Base-by-base conservation (phyloP, 2,797 vertebrate species). In the Danio kyathit region DNA sequence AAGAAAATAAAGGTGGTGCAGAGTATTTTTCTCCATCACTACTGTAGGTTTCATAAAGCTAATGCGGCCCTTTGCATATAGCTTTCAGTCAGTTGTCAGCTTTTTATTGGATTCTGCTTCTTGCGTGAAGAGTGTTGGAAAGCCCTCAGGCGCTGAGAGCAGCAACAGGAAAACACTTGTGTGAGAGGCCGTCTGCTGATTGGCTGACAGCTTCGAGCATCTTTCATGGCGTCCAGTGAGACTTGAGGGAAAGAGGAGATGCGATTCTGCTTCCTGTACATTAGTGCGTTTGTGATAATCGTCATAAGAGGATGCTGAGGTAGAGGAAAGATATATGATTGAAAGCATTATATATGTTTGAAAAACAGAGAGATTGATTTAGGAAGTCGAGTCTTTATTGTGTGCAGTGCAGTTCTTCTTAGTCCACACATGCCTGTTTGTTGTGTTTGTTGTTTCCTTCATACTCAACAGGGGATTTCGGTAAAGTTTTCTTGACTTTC, bases 121-220 rank as follows among this genome's bases (percentile, higher is more conserved):
- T 56, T 54, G 72, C 57, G 54, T 66, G 59, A 67, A 38, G 72
- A 46, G 63, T 54, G 72, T 79, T 79, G 51, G 64, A 76, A 52
- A 76, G 73, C 74, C 74, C 46, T 48, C 41, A 46, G 57, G 65
- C 66, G 14, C 76, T 52, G 57, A 74, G 72, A 74, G 49, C 64
- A 79, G 67, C 79, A 84, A 82, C 72, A 83, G 51, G 67, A 85
- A 81, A 79, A 82, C 73, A 69, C 64, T 74, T 65, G 59, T 75
- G 79, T 41, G 59, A 83, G 59, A 83, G 60, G 57, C 76, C 48
- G 44, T 63, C 73, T 66, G 73, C 73, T 84, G 72, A 87, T 87
- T 85, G 82, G 83, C 44, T 85, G 79, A 74, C 72, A 83, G 79
- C 66, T 48, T 57, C 79, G 82, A 85, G 73, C 82, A 77, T 82